Evolutionary conservation across 1,140 invertebrate genomes (phyloP).

Genomic region (Octopus bimaculoides): DNA sequence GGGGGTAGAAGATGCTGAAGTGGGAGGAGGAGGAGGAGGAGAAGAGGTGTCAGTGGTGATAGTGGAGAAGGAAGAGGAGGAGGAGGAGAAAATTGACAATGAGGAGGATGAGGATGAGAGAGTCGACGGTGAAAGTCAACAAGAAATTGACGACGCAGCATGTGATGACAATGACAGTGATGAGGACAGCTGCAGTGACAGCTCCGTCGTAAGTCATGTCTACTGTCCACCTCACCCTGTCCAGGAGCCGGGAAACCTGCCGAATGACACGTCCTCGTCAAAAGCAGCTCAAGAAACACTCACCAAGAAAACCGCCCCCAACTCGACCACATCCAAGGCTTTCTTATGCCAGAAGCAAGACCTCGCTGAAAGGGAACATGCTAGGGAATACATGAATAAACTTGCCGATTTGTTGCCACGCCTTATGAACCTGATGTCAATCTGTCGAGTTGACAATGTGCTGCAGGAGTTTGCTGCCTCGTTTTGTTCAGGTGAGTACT

Average conservation of each 20-base stretch:
- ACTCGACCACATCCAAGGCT: background rate
- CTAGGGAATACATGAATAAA: conserved; percentile 72
- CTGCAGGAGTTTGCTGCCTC: conserved; percentile 87
- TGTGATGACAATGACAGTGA: background rate
- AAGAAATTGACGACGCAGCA: background rate
- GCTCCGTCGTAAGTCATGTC: background rate
- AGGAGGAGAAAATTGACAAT: background rate
- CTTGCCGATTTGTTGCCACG: conserved; percentile 72
- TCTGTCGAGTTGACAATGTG: conserved; percentile 82
- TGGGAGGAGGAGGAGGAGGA: conserved; percentile 7
- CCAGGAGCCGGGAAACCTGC: no score
- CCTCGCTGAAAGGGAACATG: conserved; percentile 76
- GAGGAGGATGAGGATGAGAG: background rate
- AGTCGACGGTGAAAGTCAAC: background rate
- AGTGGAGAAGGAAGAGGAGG: conserved; percentile 1
- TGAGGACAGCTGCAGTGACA: background rate
- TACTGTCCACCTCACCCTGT: no score
- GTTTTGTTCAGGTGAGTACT: conserved; percentile 75
- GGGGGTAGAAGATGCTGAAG: background rate
- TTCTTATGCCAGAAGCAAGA: conserved; percentile 19
- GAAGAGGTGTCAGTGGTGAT: conserved; percentile 9
- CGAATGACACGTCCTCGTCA: no score
- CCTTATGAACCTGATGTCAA: conserved; percentile 69
- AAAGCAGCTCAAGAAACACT: background rate
- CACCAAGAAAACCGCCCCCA: background rate